A percentile compares a stretch with the other conserved stretches of the same genome.
Evolutionary conservation across 2,797 vertebrate species (phyloP).

Genomic region (Gambusia yucatana): DNA sequence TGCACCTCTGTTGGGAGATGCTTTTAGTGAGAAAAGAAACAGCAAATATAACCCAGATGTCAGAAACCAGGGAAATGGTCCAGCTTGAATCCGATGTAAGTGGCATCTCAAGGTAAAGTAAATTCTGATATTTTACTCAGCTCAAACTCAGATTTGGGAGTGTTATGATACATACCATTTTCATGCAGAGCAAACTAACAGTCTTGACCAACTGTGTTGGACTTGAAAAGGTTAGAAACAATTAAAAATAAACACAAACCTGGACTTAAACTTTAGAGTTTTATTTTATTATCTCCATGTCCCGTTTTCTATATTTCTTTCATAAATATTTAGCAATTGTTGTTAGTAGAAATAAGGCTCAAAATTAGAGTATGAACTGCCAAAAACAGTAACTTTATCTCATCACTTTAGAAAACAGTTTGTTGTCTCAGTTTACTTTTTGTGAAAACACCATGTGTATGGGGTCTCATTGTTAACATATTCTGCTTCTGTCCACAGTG

Average conservation of each 20-base stretch:
- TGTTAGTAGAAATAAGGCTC: not conserved
- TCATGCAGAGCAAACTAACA: not conserved
- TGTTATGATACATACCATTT: not conserved
- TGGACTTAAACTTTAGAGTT: not conserved
- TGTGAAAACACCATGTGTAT: not conserved
- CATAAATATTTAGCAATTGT: not conserved
- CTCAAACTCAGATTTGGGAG: not conserved
- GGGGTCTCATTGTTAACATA: constrained; percentile 38
- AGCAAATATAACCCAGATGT: not conserved
- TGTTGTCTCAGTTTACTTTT: constrained; percentile 16
- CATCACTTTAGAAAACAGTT: not conserved
- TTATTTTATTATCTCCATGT: not conserved
- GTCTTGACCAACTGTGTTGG: not conserved
- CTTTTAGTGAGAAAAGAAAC: not conserved
- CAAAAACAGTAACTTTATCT: constrained; percentile 1
- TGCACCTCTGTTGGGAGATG: not conserved
- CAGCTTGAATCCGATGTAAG: not conserved
- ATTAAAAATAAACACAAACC: not conserved
- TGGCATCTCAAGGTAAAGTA: not conserved
- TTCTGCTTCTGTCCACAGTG: constrained; percentile 43
- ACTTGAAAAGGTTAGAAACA: not conserved
- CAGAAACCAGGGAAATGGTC: not conserved
- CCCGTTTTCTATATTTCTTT: not conserved
- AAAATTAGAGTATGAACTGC: not conserved
- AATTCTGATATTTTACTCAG: not conserved